Conservation (phyloP, 2,888 invertebrate species). For the Megastigmus dorsalis region DNA sequence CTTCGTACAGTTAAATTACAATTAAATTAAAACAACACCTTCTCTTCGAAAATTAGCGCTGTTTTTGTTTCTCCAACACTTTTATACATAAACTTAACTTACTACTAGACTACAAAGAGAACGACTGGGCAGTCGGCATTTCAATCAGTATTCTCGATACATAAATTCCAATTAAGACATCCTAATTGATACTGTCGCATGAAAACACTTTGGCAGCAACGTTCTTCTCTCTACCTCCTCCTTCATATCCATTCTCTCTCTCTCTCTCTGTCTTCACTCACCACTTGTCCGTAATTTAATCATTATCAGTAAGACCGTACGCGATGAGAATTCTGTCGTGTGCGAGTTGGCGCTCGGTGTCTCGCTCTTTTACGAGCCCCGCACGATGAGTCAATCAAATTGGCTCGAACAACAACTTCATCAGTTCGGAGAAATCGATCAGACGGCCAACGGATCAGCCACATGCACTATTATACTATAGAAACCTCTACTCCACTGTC, state of each 20-base stretch:
- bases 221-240: neutral
- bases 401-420: slow-evolving; percentile 1
- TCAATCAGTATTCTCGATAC: slow-evolving; percentile 24
- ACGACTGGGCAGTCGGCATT: slow-evolving; percentile 25
- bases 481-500: no score
- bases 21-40: no score
- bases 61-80: no score
- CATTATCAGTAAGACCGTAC: neutral
- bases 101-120: neutral
- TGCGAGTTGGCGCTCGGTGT: neutral
- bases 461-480: no score
- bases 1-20: no score
- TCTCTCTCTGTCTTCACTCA: no score
- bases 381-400: slow-evolving; percentile 21
- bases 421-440: neutral
- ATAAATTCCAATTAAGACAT: slow-evolving; percentile 33
- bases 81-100: slow-evolving; percentile 6
- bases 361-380: neutral
- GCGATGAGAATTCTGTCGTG: neutral
- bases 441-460: no score
- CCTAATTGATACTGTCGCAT: slow-evolving; percentile 13
- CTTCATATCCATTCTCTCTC: no score
- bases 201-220: neutral
- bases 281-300: neutral
- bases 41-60: no score